phyloP scores from a whole-genome alignment of 2,888 invertebrate species.

The Orthosia gothica region DNA sequence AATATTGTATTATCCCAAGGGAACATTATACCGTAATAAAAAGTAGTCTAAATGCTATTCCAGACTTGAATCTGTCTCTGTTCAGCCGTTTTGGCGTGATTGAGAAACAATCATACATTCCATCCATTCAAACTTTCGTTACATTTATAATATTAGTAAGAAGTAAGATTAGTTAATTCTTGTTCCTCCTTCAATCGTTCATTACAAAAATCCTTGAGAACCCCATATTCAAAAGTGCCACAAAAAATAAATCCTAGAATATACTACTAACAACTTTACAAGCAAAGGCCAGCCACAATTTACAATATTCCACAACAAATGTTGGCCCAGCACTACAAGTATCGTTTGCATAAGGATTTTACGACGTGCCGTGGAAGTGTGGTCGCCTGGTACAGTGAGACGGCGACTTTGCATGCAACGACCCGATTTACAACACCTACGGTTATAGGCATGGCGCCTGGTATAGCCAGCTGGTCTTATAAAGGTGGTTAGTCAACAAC shows the following conservation, averaged over 20 bases:
- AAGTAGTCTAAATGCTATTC: too few species aligned
- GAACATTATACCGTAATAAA: too few species aligned
- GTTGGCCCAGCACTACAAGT: slow-evolving; percentile 59
- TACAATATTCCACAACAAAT: slow-evolving; percentile 23
- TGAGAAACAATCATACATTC: too few species aligned
- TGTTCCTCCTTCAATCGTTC: not conserved
- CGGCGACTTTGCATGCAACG: slow-evolving; percentile 65
- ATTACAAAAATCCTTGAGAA: not conserved
- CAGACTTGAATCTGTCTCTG: too few species aligned
- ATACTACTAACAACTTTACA: slow-evolving; percentile 17
- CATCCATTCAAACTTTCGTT: too few species aligned
- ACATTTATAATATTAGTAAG: too few species aligned
- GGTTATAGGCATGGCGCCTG: slow-evolving; percentile 2
- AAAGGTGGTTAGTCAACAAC: not conserved
- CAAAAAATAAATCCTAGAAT: not conserved
- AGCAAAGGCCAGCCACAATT: not conserved
- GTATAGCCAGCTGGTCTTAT: slow-evolving; percentile 2
- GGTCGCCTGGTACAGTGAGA: slow-evolving; percentile 44
- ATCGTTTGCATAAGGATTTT: slow-evolving; percentile 72
- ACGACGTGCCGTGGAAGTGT: slow-evolving; percentile 66
- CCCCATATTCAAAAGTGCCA: not conserved
- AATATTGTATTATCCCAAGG: too few species aligned
- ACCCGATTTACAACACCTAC: slow-evolving; percentile 62
- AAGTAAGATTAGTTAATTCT: too few species aligned
- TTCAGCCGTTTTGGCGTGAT: too few species aligned